These are phyloP conservation scores for Callipepla squamata DNA, from an alignment of 2,113 vertebrate species.

Conservation along the genomic window DNA sequence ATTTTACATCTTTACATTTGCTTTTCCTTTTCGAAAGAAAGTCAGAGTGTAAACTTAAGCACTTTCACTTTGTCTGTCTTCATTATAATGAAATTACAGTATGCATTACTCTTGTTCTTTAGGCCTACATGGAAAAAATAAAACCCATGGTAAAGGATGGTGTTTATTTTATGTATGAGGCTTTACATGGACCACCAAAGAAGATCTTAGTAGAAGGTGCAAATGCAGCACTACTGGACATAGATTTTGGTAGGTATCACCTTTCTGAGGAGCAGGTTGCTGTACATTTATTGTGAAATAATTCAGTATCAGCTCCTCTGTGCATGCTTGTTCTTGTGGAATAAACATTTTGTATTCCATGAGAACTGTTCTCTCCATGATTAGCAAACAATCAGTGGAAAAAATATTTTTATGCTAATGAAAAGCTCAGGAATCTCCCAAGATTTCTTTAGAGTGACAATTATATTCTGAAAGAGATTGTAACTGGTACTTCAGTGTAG, in stretches of 20 bases:
- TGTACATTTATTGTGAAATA: neutral
- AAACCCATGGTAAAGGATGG: slow-evolving; percentile 97
- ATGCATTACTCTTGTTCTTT: slow-evolving; percentile 16
- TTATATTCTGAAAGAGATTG: neutral
- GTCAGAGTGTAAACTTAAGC: neutral
- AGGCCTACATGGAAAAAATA: slow-evolving; percentile 90
- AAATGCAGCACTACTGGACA: slow-evolving; percentile 95
- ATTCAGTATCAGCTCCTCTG: neutral
- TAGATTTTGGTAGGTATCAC: slow-evolving; percentile 92
- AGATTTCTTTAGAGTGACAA: neutral
- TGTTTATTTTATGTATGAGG: slow-evolving; percentile 95
- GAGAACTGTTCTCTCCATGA: neutral
- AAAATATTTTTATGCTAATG: neutral
- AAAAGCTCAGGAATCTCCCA: neutral
- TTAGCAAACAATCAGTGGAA: neutral
- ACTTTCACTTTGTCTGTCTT: neutral
- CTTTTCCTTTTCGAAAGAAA: neutral
- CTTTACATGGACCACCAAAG: slow-evolving; percentile 92
- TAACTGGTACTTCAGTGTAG: neutral
- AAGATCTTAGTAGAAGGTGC: slow-evolving; percentile 98
- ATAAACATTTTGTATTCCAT: neutral
- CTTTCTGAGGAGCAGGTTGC: neutral
- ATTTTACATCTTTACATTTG: neutral
- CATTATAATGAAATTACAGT: neutral
- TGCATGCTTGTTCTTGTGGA: neutral